These are phyloP conservation scores for Conopomorpha cramerella DNA, from an alignment of 1,140 invertebrate genomes.

Conservation along the genomic window DNA sequence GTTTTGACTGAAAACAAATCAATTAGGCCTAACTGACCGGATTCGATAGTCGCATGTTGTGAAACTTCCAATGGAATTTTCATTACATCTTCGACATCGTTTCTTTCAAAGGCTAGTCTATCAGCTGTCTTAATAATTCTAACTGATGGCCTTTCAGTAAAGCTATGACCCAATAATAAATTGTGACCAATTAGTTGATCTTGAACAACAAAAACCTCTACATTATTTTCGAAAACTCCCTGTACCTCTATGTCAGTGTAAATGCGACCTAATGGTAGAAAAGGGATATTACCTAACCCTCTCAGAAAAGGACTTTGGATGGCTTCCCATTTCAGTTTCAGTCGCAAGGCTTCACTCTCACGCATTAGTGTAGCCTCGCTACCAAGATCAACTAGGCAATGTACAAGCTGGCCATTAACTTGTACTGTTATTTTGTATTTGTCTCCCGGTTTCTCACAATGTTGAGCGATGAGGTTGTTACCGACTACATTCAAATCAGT, in stretches of 20 bases:
- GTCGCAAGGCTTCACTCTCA: not conserved
- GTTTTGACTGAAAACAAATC: not conserved
- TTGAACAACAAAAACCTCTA: slow-evolving; percentile 3
- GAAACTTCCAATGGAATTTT: not conserved
- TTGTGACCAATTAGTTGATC: slow-evolving; percentile 1
- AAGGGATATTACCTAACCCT: slow-evolving; percentile 4
- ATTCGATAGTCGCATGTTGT: not conserved
- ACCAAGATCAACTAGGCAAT: slow-evolving; percentile 3
- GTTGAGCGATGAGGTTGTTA: no score
- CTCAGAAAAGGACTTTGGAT: slow-evolving; percentile 1
- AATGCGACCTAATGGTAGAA: not conserved
- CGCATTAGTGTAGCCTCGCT: slow-evolving; percentile 5
- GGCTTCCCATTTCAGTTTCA: slow-evolving; percentile 1
- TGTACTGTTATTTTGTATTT: slow-evolving; percentile 9
- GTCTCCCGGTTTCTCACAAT: no score
- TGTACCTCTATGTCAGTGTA: slow-evolving; percentile 3
- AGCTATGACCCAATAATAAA: not conserved
- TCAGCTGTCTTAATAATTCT: not conserved
- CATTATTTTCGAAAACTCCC: slow-evolving; percentile 1
- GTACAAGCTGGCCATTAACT: not conserved
- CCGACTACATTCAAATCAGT: no score
- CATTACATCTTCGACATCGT: not conserved
- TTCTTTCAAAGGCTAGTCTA: not conserved
- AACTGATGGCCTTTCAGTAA: not conserved
- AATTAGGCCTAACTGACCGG: not conserved